phyloP scores from a whole-genome alignment of 2,797 vertebrate species.

The Atherinosoma microstoma region DNA sequence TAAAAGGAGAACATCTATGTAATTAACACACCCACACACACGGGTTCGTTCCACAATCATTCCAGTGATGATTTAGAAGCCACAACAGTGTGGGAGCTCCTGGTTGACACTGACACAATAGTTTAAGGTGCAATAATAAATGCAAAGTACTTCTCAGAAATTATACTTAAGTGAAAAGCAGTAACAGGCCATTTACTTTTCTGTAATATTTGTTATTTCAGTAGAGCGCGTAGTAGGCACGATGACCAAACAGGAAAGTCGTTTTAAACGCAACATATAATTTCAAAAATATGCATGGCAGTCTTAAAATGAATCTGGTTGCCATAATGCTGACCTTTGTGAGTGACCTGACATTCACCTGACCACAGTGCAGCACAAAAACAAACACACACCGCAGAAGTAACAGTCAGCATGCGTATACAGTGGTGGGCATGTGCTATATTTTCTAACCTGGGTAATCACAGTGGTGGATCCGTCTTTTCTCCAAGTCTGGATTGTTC shows the following conservation, averaged over 20 bases:
- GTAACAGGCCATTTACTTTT: constrained; percentile 8
- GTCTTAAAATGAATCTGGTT: constrained; percentile 44
- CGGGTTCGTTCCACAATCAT: constrained; percentile 45
- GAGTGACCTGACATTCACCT: constrained; percentile 41
- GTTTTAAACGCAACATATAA: constrained; percentile 35
- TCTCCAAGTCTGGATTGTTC: constrained; percentile 98
- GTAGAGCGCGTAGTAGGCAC: constrained; percentile 14
- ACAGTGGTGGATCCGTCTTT: constrained; percentile 97
- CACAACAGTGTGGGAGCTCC: constrained; percentile 40
- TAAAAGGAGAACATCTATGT: constrained; percentile 34
- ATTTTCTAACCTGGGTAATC: constrained; percentile 92
- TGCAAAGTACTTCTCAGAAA: constrained; percentile 24
- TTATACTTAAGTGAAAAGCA: constrained; percentile 38
- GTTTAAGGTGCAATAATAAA: constrained; percentile 39
- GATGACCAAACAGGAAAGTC: constrained; percentile 38
- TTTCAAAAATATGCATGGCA: constrained; percentile 46
- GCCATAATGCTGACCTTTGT: constrained; percentile 35
- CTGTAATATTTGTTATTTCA: constrained; percentile 33
- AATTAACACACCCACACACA: constrained; percentile 51
- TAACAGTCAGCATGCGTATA: background rate
- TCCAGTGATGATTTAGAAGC: constrained; percentile 46
- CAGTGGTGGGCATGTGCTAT: background rate
- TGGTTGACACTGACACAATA: constrained; percentile 3
- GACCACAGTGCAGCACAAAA: constrained; percentile 33
- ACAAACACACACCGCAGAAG: constrained; percentile 18